Conservation (phyloP, 1,140 invertebrate species). For the Brachionus rubens region DNA sequence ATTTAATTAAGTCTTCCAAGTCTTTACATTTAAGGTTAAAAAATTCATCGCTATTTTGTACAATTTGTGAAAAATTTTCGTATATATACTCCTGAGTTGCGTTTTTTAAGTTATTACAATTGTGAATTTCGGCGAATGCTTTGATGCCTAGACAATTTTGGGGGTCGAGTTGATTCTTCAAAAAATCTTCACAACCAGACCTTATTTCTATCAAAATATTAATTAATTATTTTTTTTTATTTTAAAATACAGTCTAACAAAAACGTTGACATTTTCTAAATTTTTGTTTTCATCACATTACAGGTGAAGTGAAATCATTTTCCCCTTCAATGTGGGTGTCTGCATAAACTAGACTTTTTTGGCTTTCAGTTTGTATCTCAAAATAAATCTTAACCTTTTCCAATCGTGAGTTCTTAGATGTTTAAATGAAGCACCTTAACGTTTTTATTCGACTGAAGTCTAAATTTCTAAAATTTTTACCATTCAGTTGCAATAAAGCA, state of each 20-base stretch:
- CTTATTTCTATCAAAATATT: conserved; percentile 53
- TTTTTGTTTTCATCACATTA: no score
- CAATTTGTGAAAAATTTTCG: conserved; percentile 92
- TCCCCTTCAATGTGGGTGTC: no score
- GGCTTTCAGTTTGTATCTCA: no score
- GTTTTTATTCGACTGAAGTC: no score
- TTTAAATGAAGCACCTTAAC: no score
- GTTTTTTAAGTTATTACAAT: conserved; percentile 84
- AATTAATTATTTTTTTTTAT: neutral
- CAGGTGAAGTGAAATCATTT: no score
- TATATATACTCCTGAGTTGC: conserved; percentile 97
- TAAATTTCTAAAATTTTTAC: no score
- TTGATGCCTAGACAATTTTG: conserved; percentile 95
- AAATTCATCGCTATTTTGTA: conserved; percentile 86
- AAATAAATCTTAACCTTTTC: no score
- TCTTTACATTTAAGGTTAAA: conserved; percentile 52
- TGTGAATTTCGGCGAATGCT: conserved; percentile 96
- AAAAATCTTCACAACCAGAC: conserved; percentile 52
- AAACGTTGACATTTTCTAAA: conserved; percentile 40
- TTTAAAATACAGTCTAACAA: neutral
- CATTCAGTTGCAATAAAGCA: conserved; percentile 56
- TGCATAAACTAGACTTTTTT: no score
- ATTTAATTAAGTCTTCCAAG: conserved; percentile 53
- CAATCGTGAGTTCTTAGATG: no score
- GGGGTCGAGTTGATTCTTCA: conserved; percentile 71